These are phyloP conservation scores for Babylonia areolata DNA, from an alignment of 1,140 invertebrate genomes.

Conservation along the genomic window DNA sequence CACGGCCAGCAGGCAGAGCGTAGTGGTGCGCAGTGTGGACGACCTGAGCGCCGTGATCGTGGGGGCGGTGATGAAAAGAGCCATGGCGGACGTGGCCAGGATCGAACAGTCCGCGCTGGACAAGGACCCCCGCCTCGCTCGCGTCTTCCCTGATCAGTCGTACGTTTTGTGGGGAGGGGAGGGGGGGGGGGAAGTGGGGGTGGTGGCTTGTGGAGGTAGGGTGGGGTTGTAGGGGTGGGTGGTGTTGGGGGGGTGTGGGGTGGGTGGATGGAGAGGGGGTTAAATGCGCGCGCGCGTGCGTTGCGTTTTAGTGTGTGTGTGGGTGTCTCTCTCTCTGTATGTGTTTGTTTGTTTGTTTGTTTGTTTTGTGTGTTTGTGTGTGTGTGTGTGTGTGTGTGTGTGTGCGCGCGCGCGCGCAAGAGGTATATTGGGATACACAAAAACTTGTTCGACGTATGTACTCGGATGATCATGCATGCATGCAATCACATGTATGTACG, in stretches of 20 bases:
- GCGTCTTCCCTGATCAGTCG: conserved; percentile 27
- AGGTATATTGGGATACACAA: too few species aligned
- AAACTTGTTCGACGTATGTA: too few species aligned
- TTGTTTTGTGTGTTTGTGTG: too few species aligned
- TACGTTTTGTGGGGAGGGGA: neutral
- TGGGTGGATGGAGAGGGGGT: neutral
- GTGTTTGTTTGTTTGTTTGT: too few species aligned
- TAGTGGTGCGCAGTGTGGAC: conserved; percentile 65
- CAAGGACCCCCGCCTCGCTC: conserved; percentile 32
- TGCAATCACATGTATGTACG: too few species aligned
- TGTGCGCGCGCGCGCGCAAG: too few species aligned
- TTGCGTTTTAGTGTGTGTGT: too few species aligned
- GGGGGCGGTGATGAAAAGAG: conserved; percentile 64
- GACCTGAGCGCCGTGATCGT: conserved; percentile 67
- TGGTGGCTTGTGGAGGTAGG: neutral
- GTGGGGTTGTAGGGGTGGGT: neutral
- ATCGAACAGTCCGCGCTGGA: conserved; percentile 29
- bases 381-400: too few species aligned
- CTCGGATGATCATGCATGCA: too few species aligned
- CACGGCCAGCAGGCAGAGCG: conserved; percentile 33
- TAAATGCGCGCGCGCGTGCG: too few species aligned
- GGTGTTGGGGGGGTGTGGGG: neutral
- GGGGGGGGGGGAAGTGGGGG: neutral
- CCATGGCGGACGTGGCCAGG: conserved; percentile 41
- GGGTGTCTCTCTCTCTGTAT: too few species aligned